Base-by-base conservation (phyloP, 2,797 vertebrate genomes). In the Megaceryle alcyon region DNA sequence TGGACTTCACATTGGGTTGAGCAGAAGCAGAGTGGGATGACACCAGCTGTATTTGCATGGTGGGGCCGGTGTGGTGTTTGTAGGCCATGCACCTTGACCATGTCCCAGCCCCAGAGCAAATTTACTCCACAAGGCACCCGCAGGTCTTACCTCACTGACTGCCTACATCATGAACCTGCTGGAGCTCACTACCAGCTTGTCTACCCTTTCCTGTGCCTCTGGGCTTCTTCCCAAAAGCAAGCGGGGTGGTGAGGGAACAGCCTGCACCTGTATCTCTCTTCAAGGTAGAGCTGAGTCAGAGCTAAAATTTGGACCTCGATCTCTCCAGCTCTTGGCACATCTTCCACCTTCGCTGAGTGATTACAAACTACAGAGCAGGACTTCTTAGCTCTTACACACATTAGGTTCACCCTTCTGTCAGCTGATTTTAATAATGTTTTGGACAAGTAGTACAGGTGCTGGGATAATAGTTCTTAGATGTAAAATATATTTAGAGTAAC, bases 201-300 rank as follows among this genome's bases (percentile, higher is more conserved):
- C 48, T 0, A 0, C 23, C 29, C 29, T 59, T 70, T 33, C 56
- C 54, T 11, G 7, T 28, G 21, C 59, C 70, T 49, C 80, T 17
- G 37, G 59, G 54, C 51, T 63, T 83, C 65, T 79, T 94, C 60
- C 59, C 86, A 92, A 86, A 92, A 88, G 35, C 49, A 72, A 76
- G 69, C 2, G 1, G 57, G 39, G 49, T 20, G 29, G n/a, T 72
- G 23, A 81, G n/a, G 44, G 65, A 94, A 51, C 41, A 51, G 37
- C 20, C 41, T 66, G 54, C 73, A 90, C 59, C 77, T 86, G 26
- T 33, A 69, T 25, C 43, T 48, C 49, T 5, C 14, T 76, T 84
- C 77, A 73, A 84, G 66, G 88, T 65, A 69, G 35, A 90, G 82
- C 66, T 81, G 82, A 94, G 70, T 80, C 83, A 93, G 70, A 88